Base-by-base conservation (phyloP, 2,113 vertebrate species). In the Bombycilla garrulus region DNA sequence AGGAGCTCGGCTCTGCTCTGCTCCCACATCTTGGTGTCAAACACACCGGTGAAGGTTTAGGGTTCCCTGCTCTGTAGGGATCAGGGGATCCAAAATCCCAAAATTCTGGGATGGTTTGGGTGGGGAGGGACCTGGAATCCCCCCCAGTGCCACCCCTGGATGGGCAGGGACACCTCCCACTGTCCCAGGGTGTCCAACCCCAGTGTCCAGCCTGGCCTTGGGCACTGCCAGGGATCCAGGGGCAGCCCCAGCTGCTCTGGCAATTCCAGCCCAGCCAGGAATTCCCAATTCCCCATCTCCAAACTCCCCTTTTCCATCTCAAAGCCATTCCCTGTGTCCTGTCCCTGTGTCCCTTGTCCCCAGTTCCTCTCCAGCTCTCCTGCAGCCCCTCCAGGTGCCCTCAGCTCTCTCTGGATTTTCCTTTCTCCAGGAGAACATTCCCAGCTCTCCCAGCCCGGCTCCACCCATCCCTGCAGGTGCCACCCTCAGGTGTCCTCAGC, bases 71-170 rank as follows among this genome's bases (percentile, higher is more conserved):
- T 33, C 36, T 28, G 26, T 1, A 21, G 45, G 77, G 64, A 54
- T 5, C 4, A 24, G 71, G 42, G 15, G 11, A 76, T 18, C 5
- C 10, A 33, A 58, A 85, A 74, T 57, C 70, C 58, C 42, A 40
- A 6, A 85, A 25, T 61, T 2, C 31, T 5, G 4, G 20, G 0
- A 8, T 48, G 42, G 10, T 48, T 56, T 40, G 35, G 42, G 5
- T 25, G 1, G 31, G 5, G 24, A 51, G 4, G 26, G 23, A 56
- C 6, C 18, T 11, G 0, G n/a, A 73, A 84, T 1, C n/a, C 48
- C 38, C 6, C 0, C n/a, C 53, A 22, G 10, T 14, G 0, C 53
- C 53, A 19, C 2, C 66, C 31, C 45, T 20, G 25, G 8, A 9
- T 6, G 8, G 33, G 33, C 81, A 83, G 48, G 57, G 81, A 62